phyloP scores from a whole-genome alignment of 2,888 invertebrate genomes.

The Agrochola lota region DNA sequence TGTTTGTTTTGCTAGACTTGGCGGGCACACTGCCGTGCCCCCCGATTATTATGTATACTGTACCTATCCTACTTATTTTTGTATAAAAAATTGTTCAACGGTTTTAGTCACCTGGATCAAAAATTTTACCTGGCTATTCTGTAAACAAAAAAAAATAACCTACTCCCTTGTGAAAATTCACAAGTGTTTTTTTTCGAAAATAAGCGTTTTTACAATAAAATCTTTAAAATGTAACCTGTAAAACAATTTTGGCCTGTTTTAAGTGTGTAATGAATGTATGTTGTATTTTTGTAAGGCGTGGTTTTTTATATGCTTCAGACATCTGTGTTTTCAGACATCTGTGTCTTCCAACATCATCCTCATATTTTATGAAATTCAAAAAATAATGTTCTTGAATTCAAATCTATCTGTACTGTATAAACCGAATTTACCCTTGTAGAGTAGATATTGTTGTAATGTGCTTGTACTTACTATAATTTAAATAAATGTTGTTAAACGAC shows the following conservation, averaged over 20 bases:
- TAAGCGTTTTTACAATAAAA: no score
- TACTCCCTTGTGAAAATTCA: background rate
- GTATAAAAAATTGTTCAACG: background rate
- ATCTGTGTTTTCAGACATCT: background rate
- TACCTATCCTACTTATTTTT: background rate
- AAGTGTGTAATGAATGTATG: background rate
- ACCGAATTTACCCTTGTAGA: slow-evolving; percentile 46
- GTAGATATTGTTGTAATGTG: slow-evolving; percentile 6
- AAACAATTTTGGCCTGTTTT: background rate
- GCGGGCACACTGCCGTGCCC: no score
- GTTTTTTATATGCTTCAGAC: background rate
- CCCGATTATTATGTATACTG: background rate
- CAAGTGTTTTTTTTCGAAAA: background rate
- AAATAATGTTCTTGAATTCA: background rate
- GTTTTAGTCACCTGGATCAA: background rate
- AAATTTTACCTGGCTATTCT: background rate
- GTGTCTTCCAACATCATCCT: background rate
- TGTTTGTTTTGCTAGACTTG: no score
- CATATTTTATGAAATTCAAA: background rate
- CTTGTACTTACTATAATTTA: slow-evolving; percentile 3
- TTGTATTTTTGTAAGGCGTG: background rate
- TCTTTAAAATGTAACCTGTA: background rate
- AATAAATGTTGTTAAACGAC: slow-evolving; percentile 20
- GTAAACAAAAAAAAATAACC: background rate
- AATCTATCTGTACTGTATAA: slow-evolving; percentile 28